Evolutionary conservation across 2,797 vertebrate genomes (phyloP), one percentile per base, ranked within the genome.

Genomic region (Crenichthys baileyi): DNA sequence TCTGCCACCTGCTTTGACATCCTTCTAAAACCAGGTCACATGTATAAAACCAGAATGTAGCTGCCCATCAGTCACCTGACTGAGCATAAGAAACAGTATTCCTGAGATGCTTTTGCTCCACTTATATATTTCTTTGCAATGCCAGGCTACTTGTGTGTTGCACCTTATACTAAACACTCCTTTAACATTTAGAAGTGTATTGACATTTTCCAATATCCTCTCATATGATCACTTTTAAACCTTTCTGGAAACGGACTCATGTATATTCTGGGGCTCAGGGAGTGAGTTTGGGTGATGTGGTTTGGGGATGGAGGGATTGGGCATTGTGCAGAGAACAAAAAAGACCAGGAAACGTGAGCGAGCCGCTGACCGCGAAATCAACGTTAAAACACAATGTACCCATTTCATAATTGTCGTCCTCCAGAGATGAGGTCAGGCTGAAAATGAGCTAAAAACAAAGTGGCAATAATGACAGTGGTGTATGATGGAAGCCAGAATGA

Each of bases 351-450:
- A 90, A 93, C 86, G 87, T 91, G 92, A 93, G 88, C 15, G 71
- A 90, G 87, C 75, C 58, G 75, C 79, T 89, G 90, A 92, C 90
- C 93, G 91, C 89, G 65, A 92, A 91, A 90, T 91, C 89, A 80
- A 83, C 70, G 85, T 89, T 91, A 89, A 94, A 92, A 94, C 93
- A 93, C 26, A 20, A 86, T 92, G 93, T 94, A 91, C 95, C 85
- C 91, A 74, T 93, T 93, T 91, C 85, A 89, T 93, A 94, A 95
- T 94, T 92, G 92, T 94, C 88, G 87, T 90, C 85, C 85, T 88
- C 89, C 91, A 90, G 85, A 86, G 91, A 92, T 93, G 93, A 94
- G 90, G 89, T 93, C 93, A 94, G 88, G 86, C 90, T 91, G 87
- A 87, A 92, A 92, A 93, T 90, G 88, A 90, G 86, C 86, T 92